phyloP scores from a whole-genome alignment of 2,797 vertebrate genomes.

The Acanthornis magna region DNA sequence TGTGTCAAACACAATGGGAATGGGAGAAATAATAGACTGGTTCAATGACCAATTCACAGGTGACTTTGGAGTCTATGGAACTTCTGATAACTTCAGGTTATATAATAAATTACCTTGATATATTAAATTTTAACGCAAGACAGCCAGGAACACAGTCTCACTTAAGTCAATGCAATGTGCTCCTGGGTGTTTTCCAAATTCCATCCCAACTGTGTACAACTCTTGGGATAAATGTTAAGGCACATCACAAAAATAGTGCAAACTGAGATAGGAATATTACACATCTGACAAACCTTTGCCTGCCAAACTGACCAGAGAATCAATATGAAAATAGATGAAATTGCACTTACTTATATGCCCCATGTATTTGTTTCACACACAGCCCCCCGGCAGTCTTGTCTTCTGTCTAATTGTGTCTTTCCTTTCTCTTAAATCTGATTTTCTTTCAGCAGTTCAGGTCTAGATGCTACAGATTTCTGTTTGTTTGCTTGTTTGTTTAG shows the following conservation, averaged over 20 bases:
- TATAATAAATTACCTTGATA: neutral
- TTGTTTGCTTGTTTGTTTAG: constrained; percentile 43
- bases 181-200: neutral
- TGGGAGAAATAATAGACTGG: neutral
- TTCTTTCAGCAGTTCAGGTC: neutral
- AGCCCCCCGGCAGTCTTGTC: neutral
- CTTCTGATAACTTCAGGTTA: neutral
- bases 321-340: neutral
- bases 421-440: neutral
- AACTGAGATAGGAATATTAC: neutral
- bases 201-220: neutral
- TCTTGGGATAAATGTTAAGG: neutral
- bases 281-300: neutral
- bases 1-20: neutral
- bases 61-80: neutral
- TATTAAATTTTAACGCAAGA: neutral
- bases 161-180: neutral
- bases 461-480: neutral
- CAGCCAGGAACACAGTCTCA: neutral
- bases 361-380: neutral
- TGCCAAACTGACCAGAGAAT: neutral
- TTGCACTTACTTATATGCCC: neutral
- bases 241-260: neutral
- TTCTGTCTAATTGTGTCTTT: neutral
- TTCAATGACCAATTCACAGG: neutral